These are phyloP conservation scores for Panonychus citri DNA, from an alignment of 1,140 invertebrate species.

Conservation along the genomic window DNA sequence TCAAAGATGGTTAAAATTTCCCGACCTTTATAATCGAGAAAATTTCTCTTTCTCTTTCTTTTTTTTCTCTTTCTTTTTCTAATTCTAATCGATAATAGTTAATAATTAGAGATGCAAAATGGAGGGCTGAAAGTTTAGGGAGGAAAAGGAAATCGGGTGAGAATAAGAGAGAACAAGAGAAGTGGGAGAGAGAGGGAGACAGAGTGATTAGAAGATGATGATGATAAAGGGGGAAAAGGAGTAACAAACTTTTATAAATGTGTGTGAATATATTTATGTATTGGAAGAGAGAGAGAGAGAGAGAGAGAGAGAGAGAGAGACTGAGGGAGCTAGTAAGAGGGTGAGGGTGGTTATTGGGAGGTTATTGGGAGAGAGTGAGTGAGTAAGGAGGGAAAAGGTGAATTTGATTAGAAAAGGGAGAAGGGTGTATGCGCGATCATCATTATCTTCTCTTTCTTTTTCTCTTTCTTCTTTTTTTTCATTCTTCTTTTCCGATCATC, in stretches of 20 bases:
- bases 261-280: neutral
- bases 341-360: neutral
- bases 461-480: neutral
- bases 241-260: neutral
- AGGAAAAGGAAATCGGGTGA: neutral
- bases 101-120: constrained; percentile 1
- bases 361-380: neutral
- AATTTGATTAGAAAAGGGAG: neutral
- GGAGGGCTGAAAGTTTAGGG: neutral
- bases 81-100: neutral
- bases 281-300: neutral
- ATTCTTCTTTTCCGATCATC: neutral
- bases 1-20: too few species aligned
- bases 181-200: neutral
- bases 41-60: too few species aligned
- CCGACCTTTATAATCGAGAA: too few species aligned
- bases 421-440: neutral
- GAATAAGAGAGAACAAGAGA: neutral
- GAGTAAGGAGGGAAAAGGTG: neutral
- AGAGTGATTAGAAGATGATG: neutral
- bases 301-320: neutral
- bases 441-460: neutral
- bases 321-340: neutral
- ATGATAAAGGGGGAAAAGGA: neutral
- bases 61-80: too few species aligned